Percentiles rank a stretch among this genome's conserved stretches.
Evolutionary conservation across 1,140 invertebrate species (phyloP).

Genomic region (Euglossa dilemma): DNA sequence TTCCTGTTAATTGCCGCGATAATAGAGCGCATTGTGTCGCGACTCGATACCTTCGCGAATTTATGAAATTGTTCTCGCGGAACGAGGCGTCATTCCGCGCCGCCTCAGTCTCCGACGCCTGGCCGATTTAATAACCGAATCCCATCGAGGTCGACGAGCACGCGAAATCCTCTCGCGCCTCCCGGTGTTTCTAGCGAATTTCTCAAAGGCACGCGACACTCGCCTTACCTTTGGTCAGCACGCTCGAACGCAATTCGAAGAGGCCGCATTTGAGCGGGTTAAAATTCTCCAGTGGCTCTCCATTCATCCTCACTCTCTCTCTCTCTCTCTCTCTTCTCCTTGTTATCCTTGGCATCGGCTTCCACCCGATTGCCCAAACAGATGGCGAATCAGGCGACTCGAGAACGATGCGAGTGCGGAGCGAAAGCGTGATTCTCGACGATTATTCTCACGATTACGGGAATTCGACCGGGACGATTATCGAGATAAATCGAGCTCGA

Average conservation of each 20-base stretch:
- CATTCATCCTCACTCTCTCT: slow-evolving; percentile 37
- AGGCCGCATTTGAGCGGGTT: background rate
- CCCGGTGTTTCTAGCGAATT: background rate
- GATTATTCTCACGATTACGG: background rate
- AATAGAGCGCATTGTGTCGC: background rate
- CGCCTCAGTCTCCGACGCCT: background rate
- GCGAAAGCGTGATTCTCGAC: background rate
- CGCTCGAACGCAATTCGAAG: slow-evolving; percentile 22
- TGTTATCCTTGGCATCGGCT: slow-evolving; percentile 20
- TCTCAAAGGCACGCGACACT: background rate
- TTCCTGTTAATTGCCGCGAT: slow-evolving; percentile 6
- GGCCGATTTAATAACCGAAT: background rate
- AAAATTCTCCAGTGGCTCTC: slow-evolving; percentile 41
- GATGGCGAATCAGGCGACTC: background rate
- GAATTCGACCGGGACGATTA: background rate
- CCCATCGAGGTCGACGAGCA: too few relatives aligned
- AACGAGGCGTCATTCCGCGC: too few relatives aligned
- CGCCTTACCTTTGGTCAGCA: slow-evolving; percentile 25
- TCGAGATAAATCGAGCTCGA: background rate
- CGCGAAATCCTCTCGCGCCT: background rate
- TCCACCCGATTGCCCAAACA: background rate
- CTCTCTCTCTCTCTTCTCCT: background rate
- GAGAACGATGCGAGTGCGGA: background rate
- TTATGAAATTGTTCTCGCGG: background rate
- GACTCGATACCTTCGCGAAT: background rate